Conservation (phyloP, 92 coral and sea anemone genomes). For the Siderastrea radians region DNA sequence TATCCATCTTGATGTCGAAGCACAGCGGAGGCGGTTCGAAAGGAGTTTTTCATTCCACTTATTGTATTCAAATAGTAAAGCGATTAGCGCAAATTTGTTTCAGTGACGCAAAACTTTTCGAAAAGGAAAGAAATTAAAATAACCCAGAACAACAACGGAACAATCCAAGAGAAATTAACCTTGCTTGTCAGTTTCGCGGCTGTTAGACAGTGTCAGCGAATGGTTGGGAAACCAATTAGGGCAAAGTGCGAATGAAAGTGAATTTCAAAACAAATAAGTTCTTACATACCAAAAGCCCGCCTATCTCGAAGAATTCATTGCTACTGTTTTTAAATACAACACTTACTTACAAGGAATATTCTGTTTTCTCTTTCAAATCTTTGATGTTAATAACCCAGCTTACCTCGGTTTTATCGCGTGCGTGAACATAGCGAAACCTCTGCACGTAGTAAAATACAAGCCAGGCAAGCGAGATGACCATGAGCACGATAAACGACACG, state of each 20-base stretch:
- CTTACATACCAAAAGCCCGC: not conserved
- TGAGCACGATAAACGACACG: constrained; percentile 94
- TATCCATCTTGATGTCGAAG: not conserved
- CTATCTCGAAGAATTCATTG: not conserved
- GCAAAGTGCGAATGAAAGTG: not conserved
- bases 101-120: constrained; percentile 14
- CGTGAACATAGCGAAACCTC: constrained; percentile 95
- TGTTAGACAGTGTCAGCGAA: not conserved
- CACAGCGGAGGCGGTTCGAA: not conserved
- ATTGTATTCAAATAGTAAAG: not conserved
- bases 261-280: not conserved
- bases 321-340: not conserved
- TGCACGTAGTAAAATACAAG: constrained; percentile 97
- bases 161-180: not conserved
- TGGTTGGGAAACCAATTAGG: not conserved
- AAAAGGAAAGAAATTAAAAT: not conserved
- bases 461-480: constrained; percentile 99
- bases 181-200: not conserved
- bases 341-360: not conserved
- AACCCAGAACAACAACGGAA: not conserved
- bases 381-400: constrained; percentile 3
- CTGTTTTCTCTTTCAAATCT: not conserved
- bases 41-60: not conserved
- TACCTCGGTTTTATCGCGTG: constrained; percentile 99
- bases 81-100: not conserved